Base-by-base conservation (phyloP, 2,888 invertebrate species). In the Stratiomys singularior region DNA sequence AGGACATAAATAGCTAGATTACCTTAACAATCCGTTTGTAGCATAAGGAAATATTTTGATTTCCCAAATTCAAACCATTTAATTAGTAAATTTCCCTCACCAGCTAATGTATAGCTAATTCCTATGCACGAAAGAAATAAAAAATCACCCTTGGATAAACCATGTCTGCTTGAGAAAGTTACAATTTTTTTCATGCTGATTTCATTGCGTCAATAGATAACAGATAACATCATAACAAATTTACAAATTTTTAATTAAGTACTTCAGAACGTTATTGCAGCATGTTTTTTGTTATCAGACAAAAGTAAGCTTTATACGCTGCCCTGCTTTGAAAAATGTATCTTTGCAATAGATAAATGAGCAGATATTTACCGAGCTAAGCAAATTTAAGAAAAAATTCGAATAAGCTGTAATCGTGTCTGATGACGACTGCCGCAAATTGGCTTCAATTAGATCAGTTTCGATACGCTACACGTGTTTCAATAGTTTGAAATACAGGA, bases 251-350 rank as follows among this genome's bases (percentile, higher is more conserved):
- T 25, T 25, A 60, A 60, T 60, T 13, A 60, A 60, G 21, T 4
- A 3, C 18, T 60, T 60, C 25, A 3, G 52, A n/a, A 9, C 9
- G 18, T 18, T 52, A 18, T 52, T 52, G 52, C 52, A 52, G 18
- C 15, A 52, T 52, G 52, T 52, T 52, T 37, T 52, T 15, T 52
- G 52, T 52, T 52, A 52, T 52, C 52, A 37, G 37, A 37, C 37
- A 9, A 15, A 52, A 52, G 4, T 52, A 9, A 52, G 37, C 37
- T 37, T 37, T 5, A 37, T 37, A 37, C 37, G 37, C 37, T 37
- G 37, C 37, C 9, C 37, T 37, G 37, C 5, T 37, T 37, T 5
- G 52, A n/a, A 52, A 4, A 52, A 18, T 18, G 3, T n/a, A 52
- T 52, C 52, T 37, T 37, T 37, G 15, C 7, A 4, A 52, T 18